Base-by-base conservation (phyloP, 2,888 invertebrate species). In the Amphipyra tragopoginis region DNA sequence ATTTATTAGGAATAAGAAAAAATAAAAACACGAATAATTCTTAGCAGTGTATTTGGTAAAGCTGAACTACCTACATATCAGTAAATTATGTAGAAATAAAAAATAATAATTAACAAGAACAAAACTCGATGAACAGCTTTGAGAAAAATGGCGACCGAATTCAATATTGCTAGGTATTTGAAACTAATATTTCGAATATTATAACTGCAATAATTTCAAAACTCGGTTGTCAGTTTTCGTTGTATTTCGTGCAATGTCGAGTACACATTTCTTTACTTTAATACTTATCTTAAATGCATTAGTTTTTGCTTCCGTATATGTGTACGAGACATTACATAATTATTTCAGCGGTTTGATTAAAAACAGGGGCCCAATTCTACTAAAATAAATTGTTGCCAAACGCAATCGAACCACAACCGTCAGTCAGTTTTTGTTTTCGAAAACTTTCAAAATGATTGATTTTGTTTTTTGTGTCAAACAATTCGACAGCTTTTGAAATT, bases 11-110 rank as follows among this genome's bases (percentile, higher is more conserved):
- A n/a, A n/a, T n/a, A n/a, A n/a, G n/a, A 10, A 36, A 34, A 39
- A 26, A 49, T 14, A 10, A 40, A 38, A 51, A 6, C 29, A 42
- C n/a, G n/a, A 50, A 21, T 49, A 45, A 49, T 58, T 72, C 68
- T 76, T 76, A 67, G 34, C 58, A 14, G 42, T 76, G 57, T 76
- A 76, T 79, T 76, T 76, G 75, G 80, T 80, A 67, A 77, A 73
- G 70, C 75, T 73, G 75, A 65, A 67, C 65, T 70, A 72, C 55
- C 78, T 70, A 77, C 58, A 58, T 61, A 61, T 51, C 47, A 61
- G 26, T 60, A 64, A 73, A 67, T 45, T 52, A 59, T 61, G 26
- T 57, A 62, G 57, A 55, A 64, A 71, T 58, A 60, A 58, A 74
- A 75, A 69, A 62, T 43, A 54, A 56, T 55, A 14, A 55, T 50